A percentile compares a stretch with the other conserved stretches of the same genome.
phyloP scores from a whole-genome alignment of 2,797 vertebrate species.

The Calcarius lapponicus region DNA sequence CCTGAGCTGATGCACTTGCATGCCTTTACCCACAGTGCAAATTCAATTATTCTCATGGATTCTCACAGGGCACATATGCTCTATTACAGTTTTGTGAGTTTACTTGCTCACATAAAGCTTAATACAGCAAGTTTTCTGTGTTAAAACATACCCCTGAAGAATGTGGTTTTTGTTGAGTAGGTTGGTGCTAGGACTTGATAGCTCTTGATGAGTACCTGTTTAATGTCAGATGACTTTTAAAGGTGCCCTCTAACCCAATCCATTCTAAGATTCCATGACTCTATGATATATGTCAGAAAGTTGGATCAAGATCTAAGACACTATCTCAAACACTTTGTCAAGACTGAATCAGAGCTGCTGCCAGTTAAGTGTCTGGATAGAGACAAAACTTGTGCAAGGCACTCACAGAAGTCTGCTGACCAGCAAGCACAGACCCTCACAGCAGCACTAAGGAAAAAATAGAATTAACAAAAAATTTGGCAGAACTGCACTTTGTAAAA shows the following conservation, averaged over 20 bases:
- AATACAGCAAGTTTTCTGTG: neutral
- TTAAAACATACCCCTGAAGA: neutral
- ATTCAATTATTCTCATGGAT: constrained; percentile 43
- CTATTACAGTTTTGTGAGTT: neutral
- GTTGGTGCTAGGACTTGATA: neutral
- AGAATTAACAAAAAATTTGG: neutral
- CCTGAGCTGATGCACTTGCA: neutral
- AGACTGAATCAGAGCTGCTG: neutral
- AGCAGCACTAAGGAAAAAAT: neutral
- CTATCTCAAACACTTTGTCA: neutral
- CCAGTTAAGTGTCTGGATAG: neutral
- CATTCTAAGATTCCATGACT: neutral
- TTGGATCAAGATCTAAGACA: neutral
- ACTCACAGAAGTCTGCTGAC: neutral
- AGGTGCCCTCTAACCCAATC: neutral
- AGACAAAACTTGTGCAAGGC: neutral
- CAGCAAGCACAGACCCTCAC: neutral
- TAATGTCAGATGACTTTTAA: neutral
- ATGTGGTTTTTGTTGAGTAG: neutral
- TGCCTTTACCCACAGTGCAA: constrained; percentile 8
- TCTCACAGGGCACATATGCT: neutral
- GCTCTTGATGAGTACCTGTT: neutral
- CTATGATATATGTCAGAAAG: neutral
- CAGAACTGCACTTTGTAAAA: neutral
- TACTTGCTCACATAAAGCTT: neutral